Base-by-base conservation (phyloP, 2,888 invertebrate species). In the Salticus scenicus region DNA sequence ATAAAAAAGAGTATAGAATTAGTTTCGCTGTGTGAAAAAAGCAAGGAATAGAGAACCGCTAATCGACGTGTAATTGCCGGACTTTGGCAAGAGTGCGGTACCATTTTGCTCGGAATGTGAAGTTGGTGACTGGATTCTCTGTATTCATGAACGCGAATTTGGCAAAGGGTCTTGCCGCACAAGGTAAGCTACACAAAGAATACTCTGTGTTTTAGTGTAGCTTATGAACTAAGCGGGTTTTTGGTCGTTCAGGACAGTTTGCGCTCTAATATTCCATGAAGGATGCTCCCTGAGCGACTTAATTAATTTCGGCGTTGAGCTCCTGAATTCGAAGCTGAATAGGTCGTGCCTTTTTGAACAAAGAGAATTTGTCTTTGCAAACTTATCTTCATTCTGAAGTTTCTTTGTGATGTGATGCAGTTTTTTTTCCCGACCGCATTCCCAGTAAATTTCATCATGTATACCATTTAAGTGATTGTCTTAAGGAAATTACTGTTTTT, bases 21-120 rank as follows among this genome's bases (percentile, higher is more conserved):
- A 69, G 64, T 37, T 63, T 31, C 33, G 31, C 81, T 82, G 75
- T 75, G 27, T 70, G 41, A 17, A 28, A 63, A 37, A 42, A 70
- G 70, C 75, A 57, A 82, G 33, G 24, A 76, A 83, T 27, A 72
- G 76, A 31, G 82, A 83, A 72, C 76, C 82, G 76, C 75, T 83
- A 83, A 83, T 82, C 82, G 82, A 83, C 82, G 82, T 72, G 70
- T 83, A 83, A 83, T 76, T 83, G 82, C 76, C 64, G 82, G 82
- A 83, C 82, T 51, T 51, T 66, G 71, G 70, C 47, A 80, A 41
- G 70, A 82, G 69, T 31, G 57, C 63, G 28, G 69, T 63, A 30
- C 67, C 47, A 81, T 81, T 81, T 74, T 57, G 51, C 33, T 14
- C 27, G 75, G 70, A 82, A 70, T 82, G 69, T 28, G 1, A 20